Evolutionary conservation across 2,888 invertebrate species (phyloP).

Genomic region (Diplolepis rosae): DNA sequence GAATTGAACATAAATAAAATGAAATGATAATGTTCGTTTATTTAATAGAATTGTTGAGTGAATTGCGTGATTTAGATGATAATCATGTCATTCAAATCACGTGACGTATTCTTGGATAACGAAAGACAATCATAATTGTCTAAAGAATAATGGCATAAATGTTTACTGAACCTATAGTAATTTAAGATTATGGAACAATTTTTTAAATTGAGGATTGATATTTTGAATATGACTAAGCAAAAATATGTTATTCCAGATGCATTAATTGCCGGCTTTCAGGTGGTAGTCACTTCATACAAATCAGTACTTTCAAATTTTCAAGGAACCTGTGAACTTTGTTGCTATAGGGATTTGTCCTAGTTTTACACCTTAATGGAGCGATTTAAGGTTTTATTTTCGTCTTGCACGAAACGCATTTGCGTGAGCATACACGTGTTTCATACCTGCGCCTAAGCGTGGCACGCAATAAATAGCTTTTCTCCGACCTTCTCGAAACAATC

Average conservation of each 20-base stretch:
- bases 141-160: constrained; percentile 1
- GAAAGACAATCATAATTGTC: not conserved
- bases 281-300: too few relatives aligned
- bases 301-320: not conserved
- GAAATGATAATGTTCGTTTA: not conserved
- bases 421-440: not conserved
- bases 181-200: too few relatives aligned
- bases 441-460: not conserved
- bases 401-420: not conserved
- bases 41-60: not conserved
- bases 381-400: not conserved
- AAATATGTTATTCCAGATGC: too few relatives aligned
- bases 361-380: not conserved
- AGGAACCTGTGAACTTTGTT: not conserved
- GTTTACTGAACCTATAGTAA: too few relatives aligned
- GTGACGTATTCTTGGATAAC: not conserved
- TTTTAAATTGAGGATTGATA: too few relatives aligned
- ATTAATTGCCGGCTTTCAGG: too few relatives aligned
- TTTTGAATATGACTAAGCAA: too few relatives aligned
- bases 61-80: not conserved
- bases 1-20: not conserved
- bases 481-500: not conserved
- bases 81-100: too few relatives aligned
- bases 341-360: not conserved
- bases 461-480: not conserved